These are phyloP conservation scores for Spicauda simplicius DNA, from an alignment of 2,888 invertebrate genomes.

Conservation along the genomic window DNA sequence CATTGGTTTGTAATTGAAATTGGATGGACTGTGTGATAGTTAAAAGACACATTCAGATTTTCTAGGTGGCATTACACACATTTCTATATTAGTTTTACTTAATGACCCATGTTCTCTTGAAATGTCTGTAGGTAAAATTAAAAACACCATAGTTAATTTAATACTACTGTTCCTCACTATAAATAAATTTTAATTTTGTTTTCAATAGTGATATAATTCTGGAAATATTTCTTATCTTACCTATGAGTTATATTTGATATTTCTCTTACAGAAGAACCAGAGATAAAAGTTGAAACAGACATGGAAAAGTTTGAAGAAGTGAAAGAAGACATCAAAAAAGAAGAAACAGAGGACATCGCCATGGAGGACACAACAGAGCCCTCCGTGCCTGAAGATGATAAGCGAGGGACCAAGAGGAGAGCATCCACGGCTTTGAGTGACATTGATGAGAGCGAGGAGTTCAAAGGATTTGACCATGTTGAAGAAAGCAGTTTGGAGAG, in stretches of 20 bases:
- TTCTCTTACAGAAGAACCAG: conserved; percentile 9
- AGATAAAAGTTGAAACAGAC: neutral
- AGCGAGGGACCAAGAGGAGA: conserved; percentile 66
- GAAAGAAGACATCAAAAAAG: neutral
- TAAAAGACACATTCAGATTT: too few species aligned
- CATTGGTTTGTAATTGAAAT: too few species aligned
- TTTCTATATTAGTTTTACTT: too few species aligned
- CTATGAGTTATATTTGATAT: neutral
- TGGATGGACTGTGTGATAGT: too few species aligned
- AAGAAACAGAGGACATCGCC: neutral
- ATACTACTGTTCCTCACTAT: too few species aligned
- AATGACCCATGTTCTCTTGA: too few species aligned
- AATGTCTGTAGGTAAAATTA: too few species aligned
- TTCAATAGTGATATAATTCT: too few species aligned
- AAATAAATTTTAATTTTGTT: too few species aligned
- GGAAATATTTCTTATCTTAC: too few species aligned
- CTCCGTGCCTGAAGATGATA: conserved; percentile 42
- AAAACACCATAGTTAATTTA: too few species aligned
- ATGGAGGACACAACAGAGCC: neutral
- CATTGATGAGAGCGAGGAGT: conserved; percentile 58
- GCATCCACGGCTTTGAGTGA: conserved; percentile 72
- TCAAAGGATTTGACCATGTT: conserved; percentile 67
- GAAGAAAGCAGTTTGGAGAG: conserved; percentile 54
- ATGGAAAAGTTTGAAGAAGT: neutral
- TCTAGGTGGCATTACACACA: too few species aligned